Conservation (phyloP, 2,888 invertebrate species). For the Drosophila tripunctata region DNA sequence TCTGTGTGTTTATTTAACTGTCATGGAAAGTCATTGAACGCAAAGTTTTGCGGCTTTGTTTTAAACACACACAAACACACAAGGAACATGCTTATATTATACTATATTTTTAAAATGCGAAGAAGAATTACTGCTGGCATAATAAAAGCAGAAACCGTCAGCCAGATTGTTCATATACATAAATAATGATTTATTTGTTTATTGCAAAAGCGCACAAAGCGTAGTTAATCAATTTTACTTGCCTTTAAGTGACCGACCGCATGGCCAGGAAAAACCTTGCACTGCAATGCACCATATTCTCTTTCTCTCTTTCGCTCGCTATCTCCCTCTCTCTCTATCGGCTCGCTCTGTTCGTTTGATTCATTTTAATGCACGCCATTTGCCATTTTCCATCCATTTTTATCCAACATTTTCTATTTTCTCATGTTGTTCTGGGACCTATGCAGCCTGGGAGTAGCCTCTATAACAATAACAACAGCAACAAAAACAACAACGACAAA, state of each 20-base stretch:
- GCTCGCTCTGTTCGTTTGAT: constrained; percentile 6
- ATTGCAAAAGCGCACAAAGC: constrained; percentile 66
- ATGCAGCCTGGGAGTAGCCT: constrained; percentile 31
- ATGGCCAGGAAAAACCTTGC: constrained; percentile 55
- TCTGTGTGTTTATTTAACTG: constrained; percentile 73
- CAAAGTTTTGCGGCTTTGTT: constrained; percentile 61
- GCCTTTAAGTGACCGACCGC: constrained; percentile 44
- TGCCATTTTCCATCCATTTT: constrained; percentile 42
- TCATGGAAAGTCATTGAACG: constrained; percentile 73
- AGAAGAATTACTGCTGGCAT: constrained; percentile 1
- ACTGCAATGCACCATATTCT: neutral
- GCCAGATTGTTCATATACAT: constrained; percentile 52
- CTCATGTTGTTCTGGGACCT: constrained; percentile 46
- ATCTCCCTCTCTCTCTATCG: neutral
- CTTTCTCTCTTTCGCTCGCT: neutral
- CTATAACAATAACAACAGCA: neutral
- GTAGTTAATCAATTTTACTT: constrained; percentile 70
- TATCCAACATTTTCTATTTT: constrained; percentile 57
- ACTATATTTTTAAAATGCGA: neutral
- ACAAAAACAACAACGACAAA: neutral
- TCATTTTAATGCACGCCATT: constrained; percentile 54
- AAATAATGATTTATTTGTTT: constrained; percentile 81
- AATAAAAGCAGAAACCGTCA: constrained; percentile 15
- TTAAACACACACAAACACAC: constrained; percentile 19
- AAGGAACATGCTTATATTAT: neutral